These are phyloP conservation scores for Xestia xanthographa DNA, from an alignment of 2,888 invertebrate species.

Conservation along the genomic window DNA sequence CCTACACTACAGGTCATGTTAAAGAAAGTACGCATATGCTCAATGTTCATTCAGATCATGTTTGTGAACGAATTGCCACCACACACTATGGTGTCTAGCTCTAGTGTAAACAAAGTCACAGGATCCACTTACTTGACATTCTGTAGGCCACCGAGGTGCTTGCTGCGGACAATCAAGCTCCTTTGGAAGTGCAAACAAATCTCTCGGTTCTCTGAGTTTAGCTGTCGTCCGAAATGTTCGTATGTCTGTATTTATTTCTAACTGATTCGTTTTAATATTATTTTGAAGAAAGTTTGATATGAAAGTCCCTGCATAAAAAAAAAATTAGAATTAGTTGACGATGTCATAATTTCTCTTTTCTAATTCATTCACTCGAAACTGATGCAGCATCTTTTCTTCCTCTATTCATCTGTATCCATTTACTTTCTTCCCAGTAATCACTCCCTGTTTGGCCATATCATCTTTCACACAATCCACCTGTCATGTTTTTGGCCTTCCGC, in stretches of 20 bases:
- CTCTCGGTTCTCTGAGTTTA: constrained; percentile 92
- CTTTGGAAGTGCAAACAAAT: constrained; percentile 93
- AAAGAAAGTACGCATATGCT: constrained; percentile 4
- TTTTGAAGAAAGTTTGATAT: constrained; percentile 92
- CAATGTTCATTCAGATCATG: neutral
- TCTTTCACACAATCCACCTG: neutral
- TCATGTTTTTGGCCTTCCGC: neutral
- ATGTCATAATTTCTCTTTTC: neutral
- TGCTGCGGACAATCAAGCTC: constrained; percentile 94
- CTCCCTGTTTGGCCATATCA: neutral
- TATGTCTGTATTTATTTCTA: constrained; percentile 93
- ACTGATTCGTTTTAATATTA: constrained; percentile 92
- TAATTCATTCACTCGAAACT: neutral
- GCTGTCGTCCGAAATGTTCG: constrained; percentile 92
- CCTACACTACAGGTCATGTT: neutral
- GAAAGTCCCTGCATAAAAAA: constrained; percentile 87
- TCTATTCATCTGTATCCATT: neutral
- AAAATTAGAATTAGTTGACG: neutral
- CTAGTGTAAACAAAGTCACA: neutral
- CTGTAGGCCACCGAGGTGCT: constrained; percentile 96
- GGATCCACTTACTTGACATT: constrained; percentile 93
- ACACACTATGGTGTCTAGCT: neutral
- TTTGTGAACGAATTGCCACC: neutral
- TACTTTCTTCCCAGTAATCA: neutral
- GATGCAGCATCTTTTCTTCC: neutral